A percentile compares a stretch with the other conserved stretches of the same genome.
These are phyloP conservation scores for Ephialtes manifestator DNA, from an alignment of 2,888 invertebrate genomes.

Conservation along the genomic window DNA sequence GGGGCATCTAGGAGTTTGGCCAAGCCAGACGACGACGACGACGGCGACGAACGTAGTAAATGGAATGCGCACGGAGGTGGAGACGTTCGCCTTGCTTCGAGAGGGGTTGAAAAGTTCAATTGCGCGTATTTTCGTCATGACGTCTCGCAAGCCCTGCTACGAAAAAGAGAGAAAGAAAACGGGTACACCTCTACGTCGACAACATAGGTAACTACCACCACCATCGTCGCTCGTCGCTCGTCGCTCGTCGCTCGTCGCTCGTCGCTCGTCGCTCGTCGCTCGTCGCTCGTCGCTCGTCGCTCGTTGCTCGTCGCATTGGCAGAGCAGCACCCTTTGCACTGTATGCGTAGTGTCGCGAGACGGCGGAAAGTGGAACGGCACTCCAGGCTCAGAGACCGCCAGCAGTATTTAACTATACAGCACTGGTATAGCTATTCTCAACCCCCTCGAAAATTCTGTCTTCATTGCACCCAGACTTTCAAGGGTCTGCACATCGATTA, in stretches of 20 bases:
- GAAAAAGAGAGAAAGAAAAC: slow-evolving; percentile 45
- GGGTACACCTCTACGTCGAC: slow-evolving; percentile 35
- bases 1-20: slow-evolving; percentile 49
- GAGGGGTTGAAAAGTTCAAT: slow-evolving; percentile 85
- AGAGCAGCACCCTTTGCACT: slow-evolving; percentile 27
- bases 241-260: too few relatives aligned
- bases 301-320: background rate
- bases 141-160: slow-evolving; percentile 82
- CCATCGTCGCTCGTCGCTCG: too few relatives aligned
- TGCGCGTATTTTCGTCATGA: slow-evolving; percentile 85
- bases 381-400: slow-evolving; percentile 51
- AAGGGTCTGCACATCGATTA: slow-evolving; percentile 18
- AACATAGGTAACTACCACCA: slow-evolving; percentile 51
- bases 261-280: too few relatives aligned
- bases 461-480: slow-evolving; percentile 40
- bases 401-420: slow-evolving; percentile 62
- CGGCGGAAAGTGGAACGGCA: slow-evolving; percentile 68
- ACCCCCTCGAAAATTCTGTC: slow-evolving; percentile 13
- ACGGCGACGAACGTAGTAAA: slow-evolving; percentile 64
- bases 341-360: slow-evolving; percentile 59
- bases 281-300: too few relatives aligned
- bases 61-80: slow-evolving; percentile 66
- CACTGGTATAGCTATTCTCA: slow-evolving; percentile 29
- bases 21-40: slow-evolving; percentile 44
- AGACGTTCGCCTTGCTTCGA: slow-evolving; percentile 67